Percentiles rank a stretch among this genome's conserved stretches.
These are phyloP conservation scores for Limnephilus lunatus DNA, from an alignment of 2,888 invertebrate genomes.

Conservation along the genomic window DNA sequence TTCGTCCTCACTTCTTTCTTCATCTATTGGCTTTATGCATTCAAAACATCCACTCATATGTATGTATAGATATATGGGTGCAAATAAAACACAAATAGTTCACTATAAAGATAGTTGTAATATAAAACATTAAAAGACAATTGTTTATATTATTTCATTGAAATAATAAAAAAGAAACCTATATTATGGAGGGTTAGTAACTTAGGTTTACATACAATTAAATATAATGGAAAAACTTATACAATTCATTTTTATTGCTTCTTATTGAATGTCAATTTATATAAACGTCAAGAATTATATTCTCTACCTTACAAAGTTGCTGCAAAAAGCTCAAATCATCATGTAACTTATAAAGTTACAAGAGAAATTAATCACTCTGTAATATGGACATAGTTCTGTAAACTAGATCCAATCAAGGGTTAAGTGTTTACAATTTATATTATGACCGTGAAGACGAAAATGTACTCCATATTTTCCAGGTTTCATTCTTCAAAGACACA, in stretches of 20 bases:
- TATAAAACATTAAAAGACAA: slow-evolving; percentile 44
- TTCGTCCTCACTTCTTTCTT: neutral
- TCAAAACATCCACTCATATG: neutral
- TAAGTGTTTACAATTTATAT: neutral
- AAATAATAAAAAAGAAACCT: slow-evolving; percentile 36
- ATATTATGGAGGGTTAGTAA: slow-evolving; percentile 29
- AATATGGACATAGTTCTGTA: neutral
- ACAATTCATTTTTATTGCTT: neutral
- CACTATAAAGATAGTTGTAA: slow-evolving; percentile 44
- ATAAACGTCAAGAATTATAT: neutral
- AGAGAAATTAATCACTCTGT: neutral
- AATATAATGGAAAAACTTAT: slow-evolving; percentile 40
- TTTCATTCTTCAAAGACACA: neutral
- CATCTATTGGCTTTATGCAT: neutral
- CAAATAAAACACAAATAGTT: slow-evolving; percentile 14
- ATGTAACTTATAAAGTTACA: neutral
- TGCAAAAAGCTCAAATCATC: neutral
- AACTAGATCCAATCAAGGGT: neutral
- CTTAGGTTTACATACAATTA: slow-evolving; percentile 24
- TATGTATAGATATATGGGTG: neutral
- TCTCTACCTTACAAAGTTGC: neutral
- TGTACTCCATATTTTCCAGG: neutral
- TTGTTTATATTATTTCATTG: slow-evolving; percentile 39
- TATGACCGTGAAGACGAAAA: neutral
- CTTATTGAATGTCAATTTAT: neutral